phyloP scores from a whole-genome alignment of 2,797 vertebrate species.

The Columba guinea region DNA sequence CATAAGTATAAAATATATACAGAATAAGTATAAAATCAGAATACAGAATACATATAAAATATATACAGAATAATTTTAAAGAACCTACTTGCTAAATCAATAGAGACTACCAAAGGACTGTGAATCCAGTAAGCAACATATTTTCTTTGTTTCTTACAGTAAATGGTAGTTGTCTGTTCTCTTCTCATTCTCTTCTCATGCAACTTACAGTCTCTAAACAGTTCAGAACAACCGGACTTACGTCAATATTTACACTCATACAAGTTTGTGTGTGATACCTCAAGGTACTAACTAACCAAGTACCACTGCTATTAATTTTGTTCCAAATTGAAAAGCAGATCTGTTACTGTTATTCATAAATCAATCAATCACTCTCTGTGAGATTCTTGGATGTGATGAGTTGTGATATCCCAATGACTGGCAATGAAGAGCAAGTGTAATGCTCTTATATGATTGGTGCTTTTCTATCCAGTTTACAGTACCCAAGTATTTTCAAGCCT shows the following conservation, averaged over 20 bases:
- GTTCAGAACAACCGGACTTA: background rate
- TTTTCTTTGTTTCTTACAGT: background rate
- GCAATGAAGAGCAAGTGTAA: background rate
- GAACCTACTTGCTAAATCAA: background rate
- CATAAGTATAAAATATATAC: background rate
- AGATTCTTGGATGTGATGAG: background rate
- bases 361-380: background rate
- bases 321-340: background rate
- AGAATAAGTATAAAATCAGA: too few relatives aligned
- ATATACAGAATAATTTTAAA: background rate
- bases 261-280: background rate
- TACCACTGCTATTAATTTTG: background rate
- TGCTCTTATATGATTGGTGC: background rate
- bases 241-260: background rate
- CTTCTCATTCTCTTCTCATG: background rate
- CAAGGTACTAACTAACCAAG: background rate
- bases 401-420: background rate
- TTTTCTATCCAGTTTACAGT: background rate
- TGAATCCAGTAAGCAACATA: accelerated
- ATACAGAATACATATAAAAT: background rate
- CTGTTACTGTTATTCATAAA: background rate
- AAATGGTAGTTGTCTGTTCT: background rate
- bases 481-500: background rate
- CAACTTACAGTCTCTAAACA: background rate
- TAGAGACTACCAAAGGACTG: background rate